phyloP scores from a whole-genome alignment of 2,888 invertebrate genomes.

The Chrysolina haemoptera region DNA sequence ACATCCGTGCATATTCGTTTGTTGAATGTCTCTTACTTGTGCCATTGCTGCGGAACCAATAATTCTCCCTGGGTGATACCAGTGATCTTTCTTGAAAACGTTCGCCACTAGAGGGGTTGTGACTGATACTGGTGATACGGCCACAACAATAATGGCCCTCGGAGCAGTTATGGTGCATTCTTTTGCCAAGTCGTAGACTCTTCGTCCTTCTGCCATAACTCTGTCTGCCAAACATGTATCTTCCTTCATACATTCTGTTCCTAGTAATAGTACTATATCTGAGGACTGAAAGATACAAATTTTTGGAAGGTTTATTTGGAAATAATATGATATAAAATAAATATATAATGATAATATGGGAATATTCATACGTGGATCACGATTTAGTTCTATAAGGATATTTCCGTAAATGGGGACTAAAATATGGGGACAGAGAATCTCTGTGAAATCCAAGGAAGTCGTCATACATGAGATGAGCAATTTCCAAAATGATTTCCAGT shows the following conservation, averaged over 20 bases:
- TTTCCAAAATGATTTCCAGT: too few species aligned
- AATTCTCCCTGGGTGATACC: slow-evolving; percentile 67
- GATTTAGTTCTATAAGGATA: too few species aligned
- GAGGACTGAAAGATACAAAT: slow-evolving; percentile 63
- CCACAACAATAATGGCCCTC: slow-evolving; percentile 72
- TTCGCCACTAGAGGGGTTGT: slow-evolving; percentile 72
- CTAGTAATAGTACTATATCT: slow-evolving; percentile 64
- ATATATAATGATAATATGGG: not conserved
- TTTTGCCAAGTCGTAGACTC: slow-evolving; percentile 66
- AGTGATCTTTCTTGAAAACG: slow-evolving; percentile 67
- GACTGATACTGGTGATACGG: slow-evolving; percentile 73
- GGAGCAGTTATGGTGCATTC: slow-evolving; percentile 73
- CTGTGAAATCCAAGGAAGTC: too few species aligned
- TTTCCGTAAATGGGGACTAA: too few species aligned
- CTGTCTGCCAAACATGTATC: slow-evolving; percentile 55
- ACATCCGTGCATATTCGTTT: not conserved
- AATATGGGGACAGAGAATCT: too few species aligned
- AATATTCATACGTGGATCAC: slow-evolving; percentile 6
- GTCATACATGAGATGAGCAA: too few species aligned
- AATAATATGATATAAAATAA: too few species aligned
- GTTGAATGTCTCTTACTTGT: slow-evolving; percentile 53
- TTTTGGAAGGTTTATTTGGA: too few species aligned
- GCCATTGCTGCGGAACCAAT: slow-evolving; percentile 63
- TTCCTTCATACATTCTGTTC: slow-evolving; percentile 42
- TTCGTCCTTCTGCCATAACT: slow-evolving; percentile 60